Conservation (phyloP, 2,113 vertebrate genomes). For the Cichladusa arquata region DNA sequence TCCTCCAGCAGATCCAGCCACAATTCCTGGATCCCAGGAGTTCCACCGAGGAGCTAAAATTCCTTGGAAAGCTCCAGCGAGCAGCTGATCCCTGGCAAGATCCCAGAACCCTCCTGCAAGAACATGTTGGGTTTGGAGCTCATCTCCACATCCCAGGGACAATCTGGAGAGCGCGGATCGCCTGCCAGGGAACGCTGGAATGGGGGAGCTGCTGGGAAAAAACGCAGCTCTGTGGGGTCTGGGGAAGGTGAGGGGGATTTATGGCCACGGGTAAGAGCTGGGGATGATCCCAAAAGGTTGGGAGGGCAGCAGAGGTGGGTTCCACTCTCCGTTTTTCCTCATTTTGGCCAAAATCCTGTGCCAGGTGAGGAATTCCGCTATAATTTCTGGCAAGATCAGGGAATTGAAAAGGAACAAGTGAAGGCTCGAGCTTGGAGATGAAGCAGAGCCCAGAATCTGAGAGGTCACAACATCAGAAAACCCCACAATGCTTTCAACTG, state of each 20-base stretch:
- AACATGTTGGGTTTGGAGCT: neutral
- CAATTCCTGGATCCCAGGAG: neutral
- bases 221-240: rapidly evolving
- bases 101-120: neutral
- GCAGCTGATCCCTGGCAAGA: neutral
- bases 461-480: neutral
- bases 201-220: neutral
- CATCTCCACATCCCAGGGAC: neutral
- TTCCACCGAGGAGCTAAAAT: neutral
- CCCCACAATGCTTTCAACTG: rapidly evolving
- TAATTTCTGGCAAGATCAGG: neutral
- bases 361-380: neutral
- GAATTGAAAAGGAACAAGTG: rapidly evolving
- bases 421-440: neutral
- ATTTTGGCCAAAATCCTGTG: rapidly evolving
- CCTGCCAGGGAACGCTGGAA: neutral
- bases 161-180: neutral
- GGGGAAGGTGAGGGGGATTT: neutral
- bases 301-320: neutral
- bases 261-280: neutral
- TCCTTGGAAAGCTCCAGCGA: neutral
- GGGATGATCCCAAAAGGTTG: rapidly evolving
- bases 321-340: rapidly evolving
- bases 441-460: rapidly evolving
- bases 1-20: neutral